Evolutionary conservation across 2,797 vertebrate species (phyloP), one percentile per base, ranked within the genome.

Genomic region (Gobionotothen gibberifrons): DNA sequence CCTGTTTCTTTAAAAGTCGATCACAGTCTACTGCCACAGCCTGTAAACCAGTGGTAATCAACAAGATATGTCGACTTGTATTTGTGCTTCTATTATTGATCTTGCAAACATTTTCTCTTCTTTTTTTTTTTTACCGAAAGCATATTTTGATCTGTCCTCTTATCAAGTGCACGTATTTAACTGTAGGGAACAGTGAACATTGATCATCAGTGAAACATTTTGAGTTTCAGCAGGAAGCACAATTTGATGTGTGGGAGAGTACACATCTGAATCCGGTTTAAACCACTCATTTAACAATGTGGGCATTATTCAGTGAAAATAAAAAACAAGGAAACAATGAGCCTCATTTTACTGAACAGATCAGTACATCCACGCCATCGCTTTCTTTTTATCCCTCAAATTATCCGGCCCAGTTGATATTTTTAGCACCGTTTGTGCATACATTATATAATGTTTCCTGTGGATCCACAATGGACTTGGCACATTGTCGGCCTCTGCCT

Each of bases 361-460:
- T 10, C 44, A 26, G 40, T 47, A 36, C 26, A 67, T 57, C 59
- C 67, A 52, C 17, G 12, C 42, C 29, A 55, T 10, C 7, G 29
- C 19, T 65, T 83, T 74, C 63, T 49, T 62, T 67, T 68, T 15
- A 21, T 19, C 51, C 55, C 36, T 56, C 26, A 63, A 68, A 79
- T 74, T 26, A 73, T 78, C 54, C 43, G 40, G 42, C 61, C 68
- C 46, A 61, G 59, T 74, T 78, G 32, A 57, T 69, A 64, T 81
- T 67, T 79, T 79, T 78, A 83, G 73, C 29, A 10, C 15, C 36
- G 57, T 76, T 66, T 70, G 46, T 71, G 49, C 22, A 56, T 53
- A 44, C 32, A 22, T 60, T 67, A 47, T 59, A 69, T 40, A 78
- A 63, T 55, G 48, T 54, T 80, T 76, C 21, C 63, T 74, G 19